Base-by-base conservation (phyloP, 2,888 invertebrate genomes). In the Sarcophaga rosellei region DNA sequence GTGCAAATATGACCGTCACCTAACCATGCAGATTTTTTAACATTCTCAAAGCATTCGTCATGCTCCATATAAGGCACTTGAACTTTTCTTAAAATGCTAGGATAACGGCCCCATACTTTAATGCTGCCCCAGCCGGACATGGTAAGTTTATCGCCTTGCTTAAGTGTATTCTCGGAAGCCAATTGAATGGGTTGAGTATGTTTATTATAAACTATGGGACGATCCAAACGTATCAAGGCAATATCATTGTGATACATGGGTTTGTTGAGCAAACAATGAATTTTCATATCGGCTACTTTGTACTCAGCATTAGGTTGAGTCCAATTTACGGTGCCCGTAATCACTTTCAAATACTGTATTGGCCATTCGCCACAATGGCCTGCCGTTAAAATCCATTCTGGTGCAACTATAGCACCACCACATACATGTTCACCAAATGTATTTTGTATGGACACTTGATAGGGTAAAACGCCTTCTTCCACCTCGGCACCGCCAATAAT, bases 101-200 rank as follows among this genome's bases (percentile, higher is more conserved):
- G 94, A 0, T 93, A 90, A 1, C 93, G 93, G 0, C 95, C 95
- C 81, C 94, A 94, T 73, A 90, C 85, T 53, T 88, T 89, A 35
- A 78, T 94, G 78, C 94, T 94, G 0, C 96, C 96, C 95, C 95
- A 96, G 3, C 95, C 96, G 12, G 95, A 95, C 0, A 95, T 90
- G 0, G 94, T 90, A 11, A 95, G 87, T 0, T 93, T 91, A 61
- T 95, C 95, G 0, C 94, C 94, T 8, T 93, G 93, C 80, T 93
- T 92, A 3, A 95, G 93, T 0, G 93, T 93, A 0, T 94, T 94
- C 23, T 93, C 93, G 44, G 91, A 91, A 23, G 95, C 95, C 85
- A 96, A 89, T 78, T 94, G 93, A 0, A 96, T 92, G 2, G 95
- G 94, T 68, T 94, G 93, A 0, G 96, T 95, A 0, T 89, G 89